Evolutionary conservation across 2,113 vertebrate genomes (phyloP).

Genomic region (Arenaria interpres): DNA sequence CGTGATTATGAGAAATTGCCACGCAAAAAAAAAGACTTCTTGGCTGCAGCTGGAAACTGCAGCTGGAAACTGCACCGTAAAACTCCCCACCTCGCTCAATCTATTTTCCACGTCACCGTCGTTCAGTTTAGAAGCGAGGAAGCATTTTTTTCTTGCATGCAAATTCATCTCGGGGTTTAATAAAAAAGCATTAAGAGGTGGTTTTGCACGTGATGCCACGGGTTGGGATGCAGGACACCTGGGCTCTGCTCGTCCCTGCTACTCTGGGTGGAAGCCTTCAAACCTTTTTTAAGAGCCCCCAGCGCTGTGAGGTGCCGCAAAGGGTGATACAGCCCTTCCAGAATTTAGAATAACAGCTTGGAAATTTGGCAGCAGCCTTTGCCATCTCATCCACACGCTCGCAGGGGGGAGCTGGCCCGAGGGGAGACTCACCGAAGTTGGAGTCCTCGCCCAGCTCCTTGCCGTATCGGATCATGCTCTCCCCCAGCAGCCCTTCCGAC

Average conservation of each 20-base stretch:
- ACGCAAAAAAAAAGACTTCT: not conserved
- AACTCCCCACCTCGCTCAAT: fast-evolving
- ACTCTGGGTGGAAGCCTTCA: fast-evolving
- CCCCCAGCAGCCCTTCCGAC: slow-evolving; percentile 93
- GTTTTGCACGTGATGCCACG: not conserved
- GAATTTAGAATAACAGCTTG: fast-evolving
- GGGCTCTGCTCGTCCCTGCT: not conserved
- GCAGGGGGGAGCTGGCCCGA: not conserved
- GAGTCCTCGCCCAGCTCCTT: slow-evolving; percentile 94
- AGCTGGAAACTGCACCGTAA: not conserved
- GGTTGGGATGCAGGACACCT: not conserved
- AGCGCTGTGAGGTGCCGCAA: not conserved
- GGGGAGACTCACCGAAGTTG: slow-evolving; percentile 87
- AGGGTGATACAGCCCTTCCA: not conserved
- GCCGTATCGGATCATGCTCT: slow-evolving; percentile 93
- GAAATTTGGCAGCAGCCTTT: fast-evolving
- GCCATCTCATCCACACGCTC: fast-evolving
- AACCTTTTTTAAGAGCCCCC: not conserved
- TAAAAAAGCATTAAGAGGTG: not conserved
- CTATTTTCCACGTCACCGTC: fast-evolving
- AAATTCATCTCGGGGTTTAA: not conserved
- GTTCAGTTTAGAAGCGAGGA: not conserved
- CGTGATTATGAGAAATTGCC: not conserved
- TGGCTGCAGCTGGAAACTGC: not conserved
- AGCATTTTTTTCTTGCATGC: fast-evolving